Base-by-base conservation (phyloP, 2,888 invertebrate genomes). In the Dolichopus griseipennis region DNA sequence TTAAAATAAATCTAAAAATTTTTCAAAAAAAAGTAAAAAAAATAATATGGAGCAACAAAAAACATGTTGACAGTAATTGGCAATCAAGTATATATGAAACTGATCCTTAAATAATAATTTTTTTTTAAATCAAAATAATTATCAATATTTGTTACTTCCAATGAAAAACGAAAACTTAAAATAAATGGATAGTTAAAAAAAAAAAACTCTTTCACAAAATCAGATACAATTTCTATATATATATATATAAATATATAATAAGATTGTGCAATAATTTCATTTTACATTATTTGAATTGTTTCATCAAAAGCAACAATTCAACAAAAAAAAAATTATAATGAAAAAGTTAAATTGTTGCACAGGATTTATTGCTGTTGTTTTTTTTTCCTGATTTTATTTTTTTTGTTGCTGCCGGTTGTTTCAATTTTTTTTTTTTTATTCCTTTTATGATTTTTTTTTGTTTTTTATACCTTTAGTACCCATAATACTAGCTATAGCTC, bases 101-200 rank as follows among this genome's bases (percentile, higher is more conserved):
- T 52, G 52, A 52, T 52, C 52, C 52, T 18, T 52, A 52, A 52
- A 52, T 52, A 52, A 52, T 52, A 52, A 52, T 52, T 52, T n/a
- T n/a, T n/a, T n/a, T n/a, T 27, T 52, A 18, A 52, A 18, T 52
- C 52, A 52, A 52, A 52, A 52, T 52, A 52, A 52, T 52, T 52
- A 52, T 15, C 15, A 52, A 52, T 52, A 18, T 52, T 52, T 41
- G 41, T 41, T 5, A 41, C 9, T 12, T 52, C 15, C 52, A 52
- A 52, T 52, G 18, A 52, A 52, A n/a, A 52, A n/a, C 9, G n/a
- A 15, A 41, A 15, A 27, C 27, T 5, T 27, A 27, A n/a, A 41
- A 15, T 12, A 15, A 41, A 15, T 7, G 41, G 15, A 41, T 15
- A 41, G 41, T 41, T 41, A 15, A 52, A 52, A 52, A 52, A 52